These are phyloP conservation scores for Charanyca ferruginea DNA, from an alignment of 2,888 invertebrate species.

Conservation along the genomic window DNA sequence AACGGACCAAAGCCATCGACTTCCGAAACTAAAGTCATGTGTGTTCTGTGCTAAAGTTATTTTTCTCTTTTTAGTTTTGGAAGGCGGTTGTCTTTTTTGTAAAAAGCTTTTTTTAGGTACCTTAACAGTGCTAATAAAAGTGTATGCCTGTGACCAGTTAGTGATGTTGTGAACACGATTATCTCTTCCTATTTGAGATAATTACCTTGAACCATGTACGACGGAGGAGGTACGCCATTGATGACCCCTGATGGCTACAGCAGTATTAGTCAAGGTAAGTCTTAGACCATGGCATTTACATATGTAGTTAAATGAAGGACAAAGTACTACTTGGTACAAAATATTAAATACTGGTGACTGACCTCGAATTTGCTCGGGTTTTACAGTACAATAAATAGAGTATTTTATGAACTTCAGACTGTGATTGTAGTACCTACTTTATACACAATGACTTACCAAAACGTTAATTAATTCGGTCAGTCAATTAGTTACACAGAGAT, in stretches of 20 bases:
- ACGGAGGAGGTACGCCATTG: constrained; percentile 83
- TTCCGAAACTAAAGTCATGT: no score
- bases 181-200: constrained; percentile 2
- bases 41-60: no score
- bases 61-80: no score
- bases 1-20: no score
- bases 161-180: constrained; percentile 57
- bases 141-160: constrained; percentile 7
- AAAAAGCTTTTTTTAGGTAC: no score
- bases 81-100: no score
- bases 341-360: constrained; percentile 2
- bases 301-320: neutral
- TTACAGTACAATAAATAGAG: neutral
- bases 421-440: no score
- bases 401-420: no score
- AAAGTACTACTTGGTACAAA: neutral
- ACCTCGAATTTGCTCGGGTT: constrained; percentile 1
- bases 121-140: neutral
- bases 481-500: no score
- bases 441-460: neutral
- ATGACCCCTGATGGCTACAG: constrained; percentile 89
- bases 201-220: constrained; percentile 75
- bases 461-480: no score
- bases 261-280: constrained; percentile 85
- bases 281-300: neutral